Percentiles rank a stretch among this genome's conserved stretches.
phyloP scores from a whole-genome alignment of 2,113 vertebrate genomes.

The Nothocercus nigrocapillus region DNA sequence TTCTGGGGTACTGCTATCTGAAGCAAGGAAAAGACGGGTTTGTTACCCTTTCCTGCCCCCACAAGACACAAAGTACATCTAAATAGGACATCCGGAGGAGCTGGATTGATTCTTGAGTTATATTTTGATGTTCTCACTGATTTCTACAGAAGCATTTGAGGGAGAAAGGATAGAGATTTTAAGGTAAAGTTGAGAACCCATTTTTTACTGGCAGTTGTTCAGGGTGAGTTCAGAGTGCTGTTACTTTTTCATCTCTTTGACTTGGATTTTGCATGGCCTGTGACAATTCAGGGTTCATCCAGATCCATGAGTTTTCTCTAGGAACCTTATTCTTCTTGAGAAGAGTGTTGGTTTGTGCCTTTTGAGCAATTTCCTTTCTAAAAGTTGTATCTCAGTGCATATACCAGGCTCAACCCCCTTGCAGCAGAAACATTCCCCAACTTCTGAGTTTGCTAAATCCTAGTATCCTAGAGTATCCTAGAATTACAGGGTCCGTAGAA shows the following conservation, averaged over 20 bases:
- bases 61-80: neutral
- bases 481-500: neutral
- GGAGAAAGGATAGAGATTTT: neutral
- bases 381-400: neutral
- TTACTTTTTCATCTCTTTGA: neutral
- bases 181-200: neutral
- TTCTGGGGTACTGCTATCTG: conserved; percentile 14
- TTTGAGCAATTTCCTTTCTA: neutral
- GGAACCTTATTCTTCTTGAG: neutral
- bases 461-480: no score
- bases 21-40: neutral
- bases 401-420: neutral
- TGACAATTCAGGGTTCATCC: rapidly evolving
- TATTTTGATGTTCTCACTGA: neutral
- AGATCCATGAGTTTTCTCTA: neutral
- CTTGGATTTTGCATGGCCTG: neutral
- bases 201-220: neutral
- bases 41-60: neutral
- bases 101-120: neutral
- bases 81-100: neutral
- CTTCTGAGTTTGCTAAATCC: neutral
- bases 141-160: neutral
- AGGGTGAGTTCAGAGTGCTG: neutral
- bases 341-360: neutral
- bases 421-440: neutral